Evolutionary conservation across 2,797 vertebrate genomes (phyloP), one percentile per base, ranked within the genome.

Genomic region (Sebastes glaucus): DNA sequence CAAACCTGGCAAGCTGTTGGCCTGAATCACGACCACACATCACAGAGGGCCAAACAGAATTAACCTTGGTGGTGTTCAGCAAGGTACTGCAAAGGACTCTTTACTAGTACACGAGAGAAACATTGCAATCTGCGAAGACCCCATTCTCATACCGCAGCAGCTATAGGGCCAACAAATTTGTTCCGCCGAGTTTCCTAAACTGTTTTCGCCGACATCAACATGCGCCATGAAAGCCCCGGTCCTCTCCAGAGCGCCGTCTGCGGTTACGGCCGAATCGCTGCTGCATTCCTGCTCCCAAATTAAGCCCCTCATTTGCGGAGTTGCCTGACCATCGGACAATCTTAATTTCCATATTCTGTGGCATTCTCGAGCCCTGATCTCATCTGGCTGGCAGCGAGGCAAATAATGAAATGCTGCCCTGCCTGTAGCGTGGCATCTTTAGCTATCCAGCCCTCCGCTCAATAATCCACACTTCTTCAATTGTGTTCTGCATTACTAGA

Each of bases 331-430:
- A 85, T 82, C 63, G 65, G 86, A 76, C 87, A 77, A 86, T 94
- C 89, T 91, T 90, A 86, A 94, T 93, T 94, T 93, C 92, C 92
- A 90, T 90, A 92, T 90, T 94, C 83, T 85, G 82, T 57, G 78
- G 90, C 89, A 82, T 93, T 91, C 88, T 85, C 60, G 0, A 56
- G 81, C 70, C 38, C 80, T 94, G 90, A 94, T 84, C 86, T 94
- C 93, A 94, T 94, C 56, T 49, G 83, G 83, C 81, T 92, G 88
- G 91, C 88, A 83, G 74, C 38, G 23, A 63, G 75, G 79, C 69
- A 57, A 83, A 85, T 87, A 83, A 84, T 86, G 85, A 93, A 87
- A 79, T 14, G 77, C 81, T 78, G 73, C 90, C 80, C 83, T 77
- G 89, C 77, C 71, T 83, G 83, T 68, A 84, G 87, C 61, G 20